Percentiles rank a stretch among this genome's conserved stretches.
Evolutionary conservation across 2,888 invertebrate species (phyloP).

Genomic region (Andrena hattorfiana): DNA sequence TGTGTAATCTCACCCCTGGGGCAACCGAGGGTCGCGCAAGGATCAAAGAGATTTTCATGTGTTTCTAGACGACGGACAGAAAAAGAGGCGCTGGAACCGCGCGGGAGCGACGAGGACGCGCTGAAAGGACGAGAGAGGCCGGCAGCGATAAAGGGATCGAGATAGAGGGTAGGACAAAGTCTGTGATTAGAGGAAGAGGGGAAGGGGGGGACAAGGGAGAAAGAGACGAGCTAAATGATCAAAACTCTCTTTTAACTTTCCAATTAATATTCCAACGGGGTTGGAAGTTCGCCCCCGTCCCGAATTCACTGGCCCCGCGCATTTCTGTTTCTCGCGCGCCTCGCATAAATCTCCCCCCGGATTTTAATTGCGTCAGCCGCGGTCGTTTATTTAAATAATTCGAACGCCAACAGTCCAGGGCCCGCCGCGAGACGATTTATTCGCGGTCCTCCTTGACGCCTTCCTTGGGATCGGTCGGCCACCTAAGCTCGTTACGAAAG

Average conservation of each 20-base stretch:
- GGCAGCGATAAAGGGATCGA: slow-evolving; percentile 3
- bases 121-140: not conserved
- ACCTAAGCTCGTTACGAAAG: slow-evolving; percentile 39
- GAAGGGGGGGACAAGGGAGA: not conserved
- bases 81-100: slow-evolving; percentile 7
- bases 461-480: not conserved
- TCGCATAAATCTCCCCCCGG: slow-evolving; percentile 76
- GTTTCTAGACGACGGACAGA: slow-evolving; percentile 42
- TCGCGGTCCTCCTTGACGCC: slow-evolving; percentile 1
- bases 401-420: slow-evolving; percentile 54
- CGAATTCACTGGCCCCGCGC: slow-evolving; percentile 33
- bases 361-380: slow-evolving; percentile 78
- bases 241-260: slow-evolving; percentile 77
- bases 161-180: slow-evolving; percentile 25
- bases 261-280: slow-evolving; percentile 77
- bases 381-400: slow-evolving; percentile 81
- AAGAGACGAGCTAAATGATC: slow-evolving; percentile 51
- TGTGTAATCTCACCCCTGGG: slow-evolving; percentile 61
- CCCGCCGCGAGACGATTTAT: slow-evolving; percentile 53
- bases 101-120: too few species aligned
- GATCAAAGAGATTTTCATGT: slow-evolving; percentile 65
- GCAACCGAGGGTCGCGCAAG: slow-evolving; percentile 47
- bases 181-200: slow-evolving; percentile 25
- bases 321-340: slow-evolving; percentile 54
- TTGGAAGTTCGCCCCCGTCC: slow-evolving; percentile 45